Conservation (phyloP, 2,888 invertebrate genomes). For the Xanthia icteritia region DNA sequence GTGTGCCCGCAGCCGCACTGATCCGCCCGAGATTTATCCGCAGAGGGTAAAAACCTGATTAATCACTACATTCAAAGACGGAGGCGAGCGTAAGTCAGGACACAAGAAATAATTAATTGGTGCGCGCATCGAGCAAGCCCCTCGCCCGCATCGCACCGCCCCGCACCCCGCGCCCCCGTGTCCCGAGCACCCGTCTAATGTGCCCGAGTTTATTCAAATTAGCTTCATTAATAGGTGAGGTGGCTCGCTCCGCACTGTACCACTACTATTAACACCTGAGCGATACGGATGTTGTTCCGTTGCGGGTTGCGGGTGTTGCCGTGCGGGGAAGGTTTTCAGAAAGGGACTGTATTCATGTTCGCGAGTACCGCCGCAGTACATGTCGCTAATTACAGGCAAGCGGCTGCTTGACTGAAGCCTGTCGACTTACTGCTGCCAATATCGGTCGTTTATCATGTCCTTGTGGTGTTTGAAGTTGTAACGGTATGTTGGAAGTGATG, state of each 20-base stretch:
- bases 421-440: conserved; percentile 3
- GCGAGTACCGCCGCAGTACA: background rate
- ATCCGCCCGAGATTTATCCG: conserved; percentile 77
- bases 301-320: background rate
- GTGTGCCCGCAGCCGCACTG: conserved; percentile 47
- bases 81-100: conserved; percentile 82
- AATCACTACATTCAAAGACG: conserved; percentile 84
- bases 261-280: conserved; percentile 14
- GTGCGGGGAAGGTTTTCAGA: background rate
- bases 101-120: conserved; percentile 86
- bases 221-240: conserved; percentile 74
- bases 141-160: conserved; percentile 28
- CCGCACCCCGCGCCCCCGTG: conserved; percentile 19
- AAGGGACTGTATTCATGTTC: background rate
- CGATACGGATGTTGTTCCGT: conserved; percentile 20
- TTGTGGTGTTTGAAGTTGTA: background rate
- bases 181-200: conserved; percentile 62
- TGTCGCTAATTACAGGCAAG: conserved; percentile 1
- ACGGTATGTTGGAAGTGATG: background rate
- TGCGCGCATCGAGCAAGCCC: conserved; percentile 50
- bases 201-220: conserved; percentile 77
- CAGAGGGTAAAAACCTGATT: conserved; percentile 82
- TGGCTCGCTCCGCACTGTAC: conserved; percentile 19
- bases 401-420: conserved; percentile 5
- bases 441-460: background rate